Conservation (phyloP, 2,113 vertebrate genomes). For the Dasyprocta punctata region DNA sequence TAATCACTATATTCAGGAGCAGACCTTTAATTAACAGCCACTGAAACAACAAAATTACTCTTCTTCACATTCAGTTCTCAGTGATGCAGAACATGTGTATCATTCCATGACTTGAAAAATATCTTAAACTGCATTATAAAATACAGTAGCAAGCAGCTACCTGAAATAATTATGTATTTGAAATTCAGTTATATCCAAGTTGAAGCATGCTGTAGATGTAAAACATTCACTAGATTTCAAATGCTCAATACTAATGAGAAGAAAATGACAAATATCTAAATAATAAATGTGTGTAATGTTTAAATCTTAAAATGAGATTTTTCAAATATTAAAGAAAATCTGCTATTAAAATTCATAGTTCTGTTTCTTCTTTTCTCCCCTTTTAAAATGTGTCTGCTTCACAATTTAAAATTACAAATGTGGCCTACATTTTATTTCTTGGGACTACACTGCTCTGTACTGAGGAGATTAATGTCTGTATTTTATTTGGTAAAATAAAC, state of each 20-base stretch:
- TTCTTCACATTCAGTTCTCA: neutral
- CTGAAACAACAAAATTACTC: neutral
- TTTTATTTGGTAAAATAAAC: neutral
- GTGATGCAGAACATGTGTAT: neutral
- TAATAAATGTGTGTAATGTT: neutral
- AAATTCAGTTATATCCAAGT: neutral
- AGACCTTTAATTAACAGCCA: neutral
- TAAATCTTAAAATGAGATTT: neutral
- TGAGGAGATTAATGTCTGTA: neutral
- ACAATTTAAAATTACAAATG: neutral
- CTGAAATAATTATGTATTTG: neutral
- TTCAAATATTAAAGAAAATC: neutral
- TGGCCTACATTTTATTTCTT: neutral
- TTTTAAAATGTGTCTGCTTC: neutral
- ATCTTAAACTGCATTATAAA: neutral
- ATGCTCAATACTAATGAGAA: neutral
- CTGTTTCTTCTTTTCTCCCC: neutral
- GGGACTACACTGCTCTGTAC: neutral
- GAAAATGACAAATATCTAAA: neutral
- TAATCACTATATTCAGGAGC: neutral
- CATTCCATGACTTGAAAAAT: neutral
- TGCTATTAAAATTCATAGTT: neutral
- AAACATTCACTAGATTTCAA: neutral
- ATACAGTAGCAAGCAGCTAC: no score
- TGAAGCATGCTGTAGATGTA: neutral